Base-by-base conservation (phyloP, 2,113 vertebrate species). In the Aleadryas rufinucha region DNA sequence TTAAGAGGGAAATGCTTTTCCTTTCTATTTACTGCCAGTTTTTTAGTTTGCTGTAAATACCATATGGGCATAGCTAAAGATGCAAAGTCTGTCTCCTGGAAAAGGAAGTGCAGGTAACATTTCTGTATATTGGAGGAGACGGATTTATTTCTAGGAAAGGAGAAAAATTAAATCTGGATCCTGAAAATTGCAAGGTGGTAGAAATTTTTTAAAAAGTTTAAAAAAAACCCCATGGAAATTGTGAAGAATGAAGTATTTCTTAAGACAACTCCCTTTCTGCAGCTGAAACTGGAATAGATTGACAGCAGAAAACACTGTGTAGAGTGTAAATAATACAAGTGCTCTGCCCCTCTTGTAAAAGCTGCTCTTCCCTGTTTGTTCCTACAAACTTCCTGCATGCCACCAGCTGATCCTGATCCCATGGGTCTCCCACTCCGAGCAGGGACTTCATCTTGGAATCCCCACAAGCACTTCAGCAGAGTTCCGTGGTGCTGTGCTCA, bases 341-440 rank as follows among this genome's bases (percentile, higher is more conserved):
- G 23, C 30, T 79, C 24, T 75, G 39, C 15, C 33, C 57, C 64
- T 59, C 28, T 35, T 41, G 39, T 45, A 47, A 45, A 59, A 75
- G 16, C 69, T 82, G 64, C 2, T 64, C 24, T 89, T 35, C 69
- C 31, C 26, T 57, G 2, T 71, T 44, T 14, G 9, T 27, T 45
- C 63, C 13, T 16, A 2, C 1, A 7, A 41, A 26, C 63, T 47
- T 75, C 41, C 27, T 63, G 0, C 0, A 0, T 63, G 44, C 54
- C 33, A 35, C 30, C 75, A 56, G 81, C 85, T 63, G 24, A 28
- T 65, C 41, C 64, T 78, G 52, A 69, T 57, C n/a, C 54, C 37
- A 5, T 33, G 15, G 37, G 47, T 22, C 39, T 57, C 64, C 35
- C 16, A 23, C 16, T 21, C 50, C 0, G 1, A 60, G 68, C 71